Percentiles rank a stretch among this genome's conserved stretches.
Evolutionary conservation across 2,113 vertebrate species (phyloP).

Genomic region (Pseudolaguvia tuberculata): DNA sequence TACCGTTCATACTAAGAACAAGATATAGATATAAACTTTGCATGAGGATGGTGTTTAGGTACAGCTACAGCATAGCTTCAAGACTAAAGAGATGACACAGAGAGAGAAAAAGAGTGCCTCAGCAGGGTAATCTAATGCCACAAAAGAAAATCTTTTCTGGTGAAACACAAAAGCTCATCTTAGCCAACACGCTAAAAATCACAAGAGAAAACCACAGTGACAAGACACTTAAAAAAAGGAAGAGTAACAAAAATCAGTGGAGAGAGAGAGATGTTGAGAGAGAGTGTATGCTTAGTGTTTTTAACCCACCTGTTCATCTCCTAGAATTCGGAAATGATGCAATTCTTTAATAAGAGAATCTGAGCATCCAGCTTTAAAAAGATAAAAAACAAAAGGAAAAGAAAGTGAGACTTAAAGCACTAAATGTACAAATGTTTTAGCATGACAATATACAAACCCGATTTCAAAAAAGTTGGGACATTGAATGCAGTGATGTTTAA

Average conservation of each 20-base stretch:
- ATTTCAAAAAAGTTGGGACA: no score
- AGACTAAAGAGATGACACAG: conserved; percentile 1
- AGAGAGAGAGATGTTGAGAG: no score
- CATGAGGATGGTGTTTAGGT: background rate
- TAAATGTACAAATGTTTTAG: background rate
- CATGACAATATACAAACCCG: background rate
- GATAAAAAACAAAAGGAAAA: background rate
- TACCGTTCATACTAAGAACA: conserved; percentile 80
- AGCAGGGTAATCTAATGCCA: conserved; percentile 13
- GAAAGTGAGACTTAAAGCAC: background rate
- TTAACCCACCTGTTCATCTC: conserved; percentile 82
- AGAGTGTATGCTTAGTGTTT: conserved; percentile 37
- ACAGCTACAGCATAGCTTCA: background rate
- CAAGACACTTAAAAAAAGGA: background rate
- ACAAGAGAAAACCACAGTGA: conserved; percentile 17
- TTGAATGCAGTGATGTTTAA: no score
- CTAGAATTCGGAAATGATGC: conserved; percentile 88
- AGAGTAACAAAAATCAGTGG: no score
- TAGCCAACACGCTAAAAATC: conserved; percentile 25
- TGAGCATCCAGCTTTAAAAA: conserved; percentile 74
- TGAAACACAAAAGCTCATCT: background rate
- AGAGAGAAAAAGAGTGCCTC: background rate
- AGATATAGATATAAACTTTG: background rate
- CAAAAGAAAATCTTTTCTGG: conserved; percentile 6
- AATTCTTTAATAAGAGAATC: conserved; percentile 85